These are phyloP conservation scores for Coryphaenoides rupestris DNA, from an alignment of 2,113 vertebrate species.

Conservation along the genomic window DNA sequence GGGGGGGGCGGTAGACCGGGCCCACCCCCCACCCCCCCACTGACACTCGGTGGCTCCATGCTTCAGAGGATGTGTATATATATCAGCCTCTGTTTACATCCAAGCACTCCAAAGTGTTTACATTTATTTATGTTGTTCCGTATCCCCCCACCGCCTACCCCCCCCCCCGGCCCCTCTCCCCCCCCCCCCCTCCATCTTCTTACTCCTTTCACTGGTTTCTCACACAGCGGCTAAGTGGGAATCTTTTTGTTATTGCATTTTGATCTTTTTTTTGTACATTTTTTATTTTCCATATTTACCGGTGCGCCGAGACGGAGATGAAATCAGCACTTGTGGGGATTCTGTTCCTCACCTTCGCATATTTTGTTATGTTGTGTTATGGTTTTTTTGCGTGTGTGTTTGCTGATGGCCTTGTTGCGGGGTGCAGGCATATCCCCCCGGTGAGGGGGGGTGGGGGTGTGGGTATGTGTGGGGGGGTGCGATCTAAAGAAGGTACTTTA, in stretches of 20 bases:
- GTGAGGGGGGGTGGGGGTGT: too few species aligned
- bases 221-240: constrained; percentile 21
- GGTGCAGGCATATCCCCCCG: constrained; percentile 48
- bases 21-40: too few species aligned
- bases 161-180: too few species aligned
- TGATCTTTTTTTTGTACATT: constrained; percentile 6
- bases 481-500: constrained; percentile 14
- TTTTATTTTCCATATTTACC: constrained; percentile 37
- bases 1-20: neutral
- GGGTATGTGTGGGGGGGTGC: constrained; percentile 22
- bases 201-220: constrained; percentile 23
- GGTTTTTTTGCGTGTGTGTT: too few species aligned
- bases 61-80: constrained; percentile 31
- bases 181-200: neutral
- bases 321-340: constrained; percentile 17
- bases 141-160: too few species aligned
- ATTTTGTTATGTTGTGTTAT: constrained; percentile 10
- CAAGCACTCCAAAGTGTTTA: constrained; percentile 36
- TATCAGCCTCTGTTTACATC: constrained; percentile 38
- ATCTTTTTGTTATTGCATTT: constrained; percentile 30
- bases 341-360: constrained; percentile 12
- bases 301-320: constrained; percentile 13
- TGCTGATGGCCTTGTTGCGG: constrained; percentile 41
- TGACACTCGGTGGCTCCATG: constrained; percentile 17
- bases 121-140: constrained; percentile 28